Percentiles rank a stretch among this genome's conserved stretches.
phyloP scores from a whole-genome alignment of 2,888 invertebrate genomes.

The Cerastis rubricosa region DNA sequence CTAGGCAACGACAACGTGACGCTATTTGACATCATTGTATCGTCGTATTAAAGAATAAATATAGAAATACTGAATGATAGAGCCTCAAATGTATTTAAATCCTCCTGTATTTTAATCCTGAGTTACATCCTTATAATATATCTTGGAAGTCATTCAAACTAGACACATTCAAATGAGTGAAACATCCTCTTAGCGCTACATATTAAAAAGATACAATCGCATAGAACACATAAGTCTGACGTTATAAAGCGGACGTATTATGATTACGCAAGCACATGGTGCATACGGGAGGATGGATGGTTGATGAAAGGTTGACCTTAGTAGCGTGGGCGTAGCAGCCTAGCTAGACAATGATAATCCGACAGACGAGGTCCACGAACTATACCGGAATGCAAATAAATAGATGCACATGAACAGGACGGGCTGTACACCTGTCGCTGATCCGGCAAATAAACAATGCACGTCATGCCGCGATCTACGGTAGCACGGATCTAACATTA shows the following conservation, averaged over 20 bases:
- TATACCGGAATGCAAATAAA: conserved; percentile 89
- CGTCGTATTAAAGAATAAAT: conserved; percentile 2
- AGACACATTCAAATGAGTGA: conserved; percentile 50
- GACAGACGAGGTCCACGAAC: conserved; percentile 85
- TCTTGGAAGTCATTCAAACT: conserved; percentile 38
- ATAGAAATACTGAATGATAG: conserved; percentile 8
- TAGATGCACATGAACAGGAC: conserved; percentile 87
- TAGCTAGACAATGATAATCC: conserved; percentile 83
- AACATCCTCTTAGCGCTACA: conserved; percentile 56
- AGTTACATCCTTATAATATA: conserved; percentile 37
- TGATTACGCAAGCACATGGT: conserved; percentile 74
- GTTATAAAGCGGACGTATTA: conserved; percentile 72
- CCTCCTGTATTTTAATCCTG: too few species aligned
- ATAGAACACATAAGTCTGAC: conserved; percentile 58
- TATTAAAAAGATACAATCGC: conserved; percentile 73
- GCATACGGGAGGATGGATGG: conserved; percentile 64
- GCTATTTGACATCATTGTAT: conserved; percentile 45
- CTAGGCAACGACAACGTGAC: conserved; percentile 62
- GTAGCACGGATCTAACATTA: conserved; percentile 68
- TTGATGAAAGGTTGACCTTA: conserved; percentile 83
- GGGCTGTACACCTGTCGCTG: conserved; percentile 86
- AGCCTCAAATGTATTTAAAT: conserved; percentile 3
- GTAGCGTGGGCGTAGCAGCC: conserved; percentile 73
- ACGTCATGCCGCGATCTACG: conserved; percentile 79
- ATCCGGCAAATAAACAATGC: conserved; percentile 87